phyloP scores from a whole-genome alignment of 2,888 invertebrate genomes.

The Agrotis clavis region DNA sequence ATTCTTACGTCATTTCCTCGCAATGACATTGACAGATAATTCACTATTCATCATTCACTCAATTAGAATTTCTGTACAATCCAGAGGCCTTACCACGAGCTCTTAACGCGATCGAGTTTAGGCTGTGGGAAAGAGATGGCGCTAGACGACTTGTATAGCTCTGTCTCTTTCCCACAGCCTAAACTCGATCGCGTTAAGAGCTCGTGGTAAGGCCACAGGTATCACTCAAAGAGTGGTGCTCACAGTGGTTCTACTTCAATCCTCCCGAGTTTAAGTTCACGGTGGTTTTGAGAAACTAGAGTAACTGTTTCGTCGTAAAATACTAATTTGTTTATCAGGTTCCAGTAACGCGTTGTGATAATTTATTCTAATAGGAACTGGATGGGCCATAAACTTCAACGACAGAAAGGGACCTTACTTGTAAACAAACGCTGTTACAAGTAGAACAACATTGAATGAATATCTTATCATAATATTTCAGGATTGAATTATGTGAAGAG shows the following conservation, averaged over 20 bases:
- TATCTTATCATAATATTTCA: slow-evolving; percentile 19
- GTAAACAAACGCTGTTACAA: slow-evolving; percentile 45
- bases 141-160: no score
- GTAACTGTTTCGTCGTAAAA: slow-evolving; percentile 47
- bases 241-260: neutral
- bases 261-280: slow-evolving; percentile 19
- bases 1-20: neutral
- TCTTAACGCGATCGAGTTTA: no score
- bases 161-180: no score
- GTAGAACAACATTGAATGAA: slow-evolving; percentile 27
- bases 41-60: slow-evolving; percentile 13
- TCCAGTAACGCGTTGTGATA: slow-evolving; percentile 34
- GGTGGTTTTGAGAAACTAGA: slow-evolving; percentile 39
- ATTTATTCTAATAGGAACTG: slow-evolving; percentile 54
- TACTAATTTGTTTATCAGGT: slow-evolving; percentile 46
- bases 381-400: slow-evolving; percentile 65
- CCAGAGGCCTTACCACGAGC: no score
- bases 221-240: neutral
- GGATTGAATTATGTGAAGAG: slow-evolving; percentile 7
- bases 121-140: no score
- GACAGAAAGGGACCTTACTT: slow-evolving; percentile 45
- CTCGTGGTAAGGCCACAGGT: no score
- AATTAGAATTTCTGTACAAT: neutral
- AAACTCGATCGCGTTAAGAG: no score
- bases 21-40: neutral